Evolutionary conservation across 2,113 vertebrate genomes (phyloP).

Genomic region (Recurvirostra avosetta): DNA sequence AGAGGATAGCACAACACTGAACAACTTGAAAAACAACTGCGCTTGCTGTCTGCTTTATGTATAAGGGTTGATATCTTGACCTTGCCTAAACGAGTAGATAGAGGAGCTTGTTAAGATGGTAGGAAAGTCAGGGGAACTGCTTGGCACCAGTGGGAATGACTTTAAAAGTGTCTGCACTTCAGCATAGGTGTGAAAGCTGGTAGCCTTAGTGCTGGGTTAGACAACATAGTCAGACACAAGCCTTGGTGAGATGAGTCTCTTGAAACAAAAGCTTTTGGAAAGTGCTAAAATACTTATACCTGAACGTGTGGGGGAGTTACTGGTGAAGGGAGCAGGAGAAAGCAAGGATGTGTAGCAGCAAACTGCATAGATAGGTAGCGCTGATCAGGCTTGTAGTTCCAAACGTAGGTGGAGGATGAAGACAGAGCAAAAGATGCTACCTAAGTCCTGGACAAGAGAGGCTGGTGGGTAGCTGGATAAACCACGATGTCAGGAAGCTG

Average conservation of each 20-base stretch:
- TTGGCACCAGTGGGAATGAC: not conserved
- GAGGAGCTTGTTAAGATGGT: not conserved
- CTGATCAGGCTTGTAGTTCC: not conserved
- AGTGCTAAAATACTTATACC: not conserved
- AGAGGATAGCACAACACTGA: not conserved
- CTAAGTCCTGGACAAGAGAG: not conserved
- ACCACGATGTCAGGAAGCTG: not conserved
- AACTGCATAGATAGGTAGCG: not conserved
- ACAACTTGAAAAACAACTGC: not conserved
- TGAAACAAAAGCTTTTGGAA: not conserved
- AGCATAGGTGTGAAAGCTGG: not conserved
- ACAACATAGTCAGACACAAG: not conserved
- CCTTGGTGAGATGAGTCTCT: not conserved
- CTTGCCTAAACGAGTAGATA: not conserved
- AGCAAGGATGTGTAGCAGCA: not conserved
- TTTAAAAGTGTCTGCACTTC: not conserved
- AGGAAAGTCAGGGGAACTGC: not conserved
- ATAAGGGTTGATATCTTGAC: not conserved
- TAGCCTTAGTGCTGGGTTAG: not conserved
- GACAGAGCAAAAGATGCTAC: not conserved
- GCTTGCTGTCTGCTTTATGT: not conserved
- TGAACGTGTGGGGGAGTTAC: not conserved
- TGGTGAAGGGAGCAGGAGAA: not conserved
- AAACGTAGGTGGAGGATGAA: not conserved
- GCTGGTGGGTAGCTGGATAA: not conserved